Conservation (phyloP, 2,113 vertebrate species). For the Nerophis ophidion region DNA sequence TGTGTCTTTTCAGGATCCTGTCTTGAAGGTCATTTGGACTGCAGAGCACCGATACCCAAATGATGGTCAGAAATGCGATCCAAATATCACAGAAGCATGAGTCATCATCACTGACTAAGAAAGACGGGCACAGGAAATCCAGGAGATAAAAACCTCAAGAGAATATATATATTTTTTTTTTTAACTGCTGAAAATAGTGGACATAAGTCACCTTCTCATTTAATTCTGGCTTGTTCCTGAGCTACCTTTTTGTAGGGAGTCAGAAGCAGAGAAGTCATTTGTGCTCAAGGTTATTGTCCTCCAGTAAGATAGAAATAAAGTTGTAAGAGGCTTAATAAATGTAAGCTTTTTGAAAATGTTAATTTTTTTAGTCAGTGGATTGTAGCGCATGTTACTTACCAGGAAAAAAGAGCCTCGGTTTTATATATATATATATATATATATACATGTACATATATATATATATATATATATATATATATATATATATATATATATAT, state of each 20-base stretch:
- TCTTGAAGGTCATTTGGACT: slow-evolving; percentile 41
- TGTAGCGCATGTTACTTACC: too few relatives aligned
- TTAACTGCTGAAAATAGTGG: background rate
- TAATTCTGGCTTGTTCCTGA: background rate
- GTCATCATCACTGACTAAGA: slow-evolving; percentile 19
- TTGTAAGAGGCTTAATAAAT: too few relatives aligned
- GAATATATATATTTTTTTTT: background rate
- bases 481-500: too few relatives aligned
- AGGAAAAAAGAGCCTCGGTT: too few relatives aligned
- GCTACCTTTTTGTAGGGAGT: background rate
- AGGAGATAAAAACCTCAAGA: background rate
- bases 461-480: too few relatives aligned
- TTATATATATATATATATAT: too few relatives aligned
- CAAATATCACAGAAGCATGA: slow-evolving; percentile 28
- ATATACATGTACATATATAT: too few relatives aligned
- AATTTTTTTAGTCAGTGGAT: too few relatives aligned
- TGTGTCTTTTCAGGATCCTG: slow-evolving; percentile 36
- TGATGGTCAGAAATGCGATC: slow-evolving; percentile 43
- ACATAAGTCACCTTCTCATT: background rate
- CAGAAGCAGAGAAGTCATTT: too few relatives aligned
- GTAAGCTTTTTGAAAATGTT: too few relatives aligned
- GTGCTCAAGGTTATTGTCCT: too few relatives aligned
- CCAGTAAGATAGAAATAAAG: too few relatives aligned
- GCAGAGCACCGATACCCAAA: slow-evolving; percentile 23
- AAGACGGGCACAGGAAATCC: slow-evolving; percentile 17